Evolutionary conservation across 2,113 vertebrate genomes (phyloP).

Genomic region (Peromyscus leucopus): DNA sequence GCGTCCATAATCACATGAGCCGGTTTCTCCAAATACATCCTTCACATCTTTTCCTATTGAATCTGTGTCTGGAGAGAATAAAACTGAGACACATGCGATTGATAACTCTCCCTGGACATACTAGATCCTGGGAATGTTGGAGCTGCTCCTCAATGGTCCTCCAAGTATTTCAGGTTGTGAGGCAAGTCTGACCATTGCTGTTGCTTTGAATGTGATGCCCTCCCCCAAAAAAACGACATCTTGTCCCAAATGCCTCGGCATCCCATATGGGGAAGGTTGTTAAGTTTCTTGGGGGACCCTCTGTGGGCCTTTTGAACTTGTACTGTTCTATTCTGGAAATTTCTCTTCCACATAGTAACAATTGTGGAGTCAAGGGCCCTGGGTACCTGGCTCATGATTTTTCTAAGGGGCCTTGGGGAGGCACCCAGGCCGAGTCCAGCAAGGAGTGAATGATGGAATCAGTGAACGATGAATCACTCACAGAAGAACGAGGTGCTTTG

Average conservation of each 20-base stretch:
- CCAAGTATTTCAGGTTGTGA: not conserved
- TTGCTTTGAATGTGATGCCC: not conserved
- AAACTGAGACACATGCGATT: not conserved
- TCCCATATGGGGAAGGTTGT: not conserved
- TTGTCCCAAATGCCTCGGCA: slow-evolving; percentile 12
- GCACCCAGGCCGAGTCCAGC: not conserved
- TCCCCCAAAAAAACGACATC: not conserved
- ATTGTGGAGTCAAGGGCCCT: not conserved
- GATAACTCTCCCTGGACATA: not conserved
- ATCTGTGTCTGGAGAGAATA: not conserved
- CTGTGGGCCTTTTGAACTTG: not conserved
- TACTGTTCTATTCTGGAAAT: not conserved
- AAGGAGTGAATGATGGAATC: not conserved
- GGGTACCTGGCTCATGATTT: not conserved
- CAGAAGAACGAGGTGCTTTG: not conserved
- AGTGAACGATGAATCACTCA: not conserved
- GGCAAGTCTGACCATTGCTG: not conserved
- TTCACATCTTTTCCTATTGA: not conserved
- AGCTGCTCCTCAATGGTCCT: not conserved
- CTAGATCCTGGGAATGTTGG: not conserved
- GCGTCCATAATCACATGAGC: not conserved
- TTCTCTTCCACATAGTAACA: not conserved
- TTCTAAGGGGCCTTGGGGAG: not conserved
- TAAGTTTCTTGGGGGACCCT: not conserved
- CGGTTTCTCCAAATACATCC: not conserved